phyloP scores from a whole-genome alignment of 2,113 vertebrate genomes.

The Xenopus tropicalis region DNA sequence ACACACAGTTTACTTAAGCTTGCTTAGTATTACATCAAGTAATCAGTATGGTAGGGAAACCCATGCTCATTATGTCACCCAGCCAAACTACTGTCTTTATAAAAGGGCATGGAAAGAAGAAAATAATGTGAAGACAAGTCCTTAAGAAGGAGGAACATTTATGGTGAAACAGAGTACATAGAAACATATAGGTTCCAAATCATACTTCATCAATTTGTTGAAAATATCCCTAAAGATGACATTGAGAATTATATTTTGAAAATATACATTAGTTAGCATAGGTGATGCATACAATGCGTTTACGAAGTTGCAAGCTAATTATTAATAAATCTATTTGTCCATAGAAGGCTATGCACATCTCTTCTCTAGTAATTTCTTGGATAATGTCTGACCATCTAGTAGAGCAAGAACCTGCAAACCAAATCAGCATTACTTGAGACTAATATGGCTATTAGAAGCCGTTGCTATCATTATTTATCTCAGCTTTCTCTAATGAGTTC shows the following conservation, averaged over 20 bases:
- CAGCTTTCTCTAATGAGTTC: constrained; percentile 16
- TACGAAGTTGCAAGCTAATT: not conserved
- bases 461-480: constrained; percentile 17
- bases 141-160: not conserved
- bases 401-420: not conserved
- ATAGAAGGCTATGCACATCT: not conserved
- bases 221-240: no score
- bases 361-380: not conserved
- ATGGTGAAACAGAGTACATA: not conserved
- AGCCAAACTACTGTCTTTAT: constrained; percentile 55
- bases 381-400: not conserved
- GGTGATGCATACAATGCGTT: no score
- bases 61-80: constrained; percentile 62
- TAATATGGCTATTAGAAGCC: constrained; percentile 21
- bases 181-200: no score
- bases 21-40: constrained; percentile 80
- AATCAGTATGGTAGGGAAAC: constrained; percentile 78
- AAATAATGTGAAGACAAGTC: not conserved
- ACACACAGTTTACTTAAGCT: constrained; percentile 89
- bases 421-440: not conserved
- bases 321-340: not conserved
- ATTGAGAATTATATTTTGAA: no score
- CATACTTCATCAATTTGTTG: no score
- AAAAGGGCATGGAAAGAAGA: constrained; percentile 48
- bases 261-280: no score